Evolutionary conservation across 2,113 vertebrate genomes (phyloP).

Genomic region (Montifringilla adamsi): DNA sequence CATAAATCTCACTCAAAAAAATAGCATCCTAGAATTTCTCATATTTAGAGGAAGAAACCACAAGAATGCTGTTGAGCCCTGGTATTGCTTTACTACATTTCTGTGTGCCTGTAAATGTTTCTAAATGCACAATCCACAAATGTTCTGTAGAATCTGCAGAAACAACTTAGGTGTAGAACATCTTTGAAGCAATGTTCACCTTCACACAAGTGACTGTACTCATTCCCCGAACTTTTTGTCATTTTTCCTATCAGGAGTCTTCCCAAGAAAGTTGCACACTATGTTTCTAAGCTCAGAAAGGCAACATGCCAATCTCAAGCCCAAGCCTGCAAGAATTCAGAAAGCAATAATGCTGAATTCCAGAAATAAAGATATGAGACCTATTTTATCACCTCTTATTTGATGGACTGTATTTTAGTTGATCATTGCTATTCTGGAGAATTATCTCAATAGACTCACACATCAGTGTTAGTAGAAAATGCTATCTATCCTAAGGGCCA

Average conservation of each 20-base stretch:
- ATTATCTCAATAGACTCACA: not conserved
- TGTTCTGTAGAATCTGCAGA: not conserved
- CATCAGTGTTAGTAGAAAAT: not conserved
- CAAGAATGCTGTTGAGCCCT: not conserved
- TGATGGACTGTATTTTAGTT: not conserved
- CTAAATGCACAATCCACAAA: not conserved
- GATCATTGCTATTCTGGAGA: not conserved
- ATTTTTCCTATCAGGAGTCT: not conserved
- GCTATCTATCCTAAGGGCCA: not conserved
- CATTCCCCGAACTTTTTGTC: not conserved
- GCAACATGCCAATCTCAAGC: not conserved
- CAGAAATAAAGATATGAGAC: not conserved
- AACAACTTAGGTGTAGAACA: not conserved
- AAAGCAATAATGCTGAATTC: not conserved
- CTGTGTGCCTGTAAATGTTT: not conserved
- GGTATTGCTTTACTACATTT: not conserved
- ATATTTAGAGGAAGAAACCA: not conserved
- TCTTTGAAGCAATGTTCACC: not conserved
- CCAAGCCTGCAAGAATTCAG: not conserved
- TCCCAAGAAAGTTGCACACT: not conserved
- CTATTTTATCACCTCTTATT: not conserved
- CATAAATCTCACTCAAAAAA: not conserved
- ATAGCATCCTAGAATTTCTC: not conserved
- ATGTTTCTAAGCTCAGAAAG: not conserved
- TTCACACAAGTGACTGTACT: not conserved